Base-by-base conservation (phyloP, 2,113 vertebrate genomes). In the Syrrhaptes paradoxus region DNA sequence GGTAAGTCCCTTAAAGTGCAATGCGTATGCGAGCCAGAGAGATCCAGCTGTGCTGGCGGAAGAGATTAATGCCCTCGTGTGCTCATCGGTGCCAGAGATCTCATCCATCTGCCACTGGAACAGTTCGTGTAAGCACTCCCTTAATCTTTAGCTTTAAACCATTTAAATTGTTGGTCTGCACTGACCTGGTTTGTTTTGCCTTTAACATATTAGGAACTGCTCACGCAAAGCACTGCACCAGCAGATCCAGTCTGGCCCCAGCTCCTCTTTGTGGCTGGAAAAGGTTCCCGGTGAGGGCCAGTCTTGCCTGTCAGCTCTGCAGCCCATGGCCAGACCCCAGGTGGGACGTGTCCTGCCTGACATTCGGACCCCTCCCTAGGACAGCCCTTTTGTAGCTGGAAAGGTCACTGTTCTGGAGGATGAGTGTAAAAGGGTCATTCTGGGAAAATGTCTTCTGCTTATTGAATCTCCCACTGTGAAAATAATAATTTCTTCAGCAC, bases 71-170 rank as follows among this genome's bases (percentile, higher is more conserved):
- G 49, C 63, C 54, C 36, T 83, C 7, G 4, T 78, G 93, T 72
- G 82, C 74, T 96, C 87, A 49, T 87, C 51, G 15, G 45, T 41
- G 87, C 77, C 82, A 93, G 87, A 75, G 62, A 78, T 52, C 45
- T 95, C 91, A 46, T 82, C 82, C 91, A 45, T 90, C 85, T 89
- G 71, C 78, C 89, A 29, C 67, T 91, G 87, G 67, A 83, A 41
- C 46, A 54, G 62, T 80, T 95, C 10, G 3, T 92, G 88, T 94
- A 83, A 97, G 75, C 94, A 70, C 78, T 92, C 79, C 75, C 94
- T 95, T 96, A 96, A 95, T 94, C 94, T 93, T 82, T 32, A 46
- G 90, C 90, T 92, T 85, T 92, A 93, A 95, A 94, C 88, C 90
- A 61, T 94, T 93, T 95, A 88, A 92, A 95, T 88, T 91, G 85